Percentiles rank a stretch among this genome's conserved stretches.
Conservation (phyloP, 2,797 vertebrate species). For the Bradypodion pumilum region DNA sequence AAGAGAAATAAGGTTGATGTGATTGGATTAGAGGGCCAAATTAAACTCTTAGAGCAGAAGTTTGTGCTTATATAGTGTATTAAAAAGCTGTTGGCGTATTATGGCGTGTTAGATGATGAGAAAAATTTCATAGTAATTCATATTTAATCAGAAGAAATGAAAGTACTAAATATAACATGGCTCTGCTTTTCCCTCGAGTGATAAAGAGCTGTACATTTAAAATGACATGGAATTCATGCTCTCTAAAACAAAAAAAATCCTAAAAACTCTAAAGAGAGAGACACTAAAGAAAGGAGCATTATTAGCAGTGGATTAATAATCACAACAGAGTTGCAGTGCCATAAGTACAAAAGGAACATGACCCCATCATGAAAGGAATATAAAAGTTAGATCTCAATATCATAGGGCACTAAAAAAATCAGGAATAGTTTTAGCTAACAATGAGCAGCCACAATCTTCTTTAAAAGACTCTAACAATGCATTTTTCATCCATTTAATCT, state of each 20-base stretch:
- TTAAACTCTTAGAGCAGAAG: constrained; percentile 93
- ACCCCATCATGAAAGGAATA: constrained; percentile 50
- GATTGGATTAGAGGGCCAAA: constrained; percentile 96
- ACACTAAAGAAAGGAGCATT: constrained; percentile 60
- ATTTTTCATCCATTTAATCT: constrained; percentile 15
- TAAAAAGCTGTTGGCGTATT: constrained; percentile 94
- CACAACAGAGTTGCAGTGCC: constrained; percentile 59
- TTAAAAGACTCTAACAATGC: constrained; percentile 32
- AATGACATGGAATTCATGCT: constrained; percentile 87
- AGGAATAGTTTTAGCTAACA: constrained; percentile 2
- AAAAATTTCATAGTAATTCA: constrained; percentile 95
- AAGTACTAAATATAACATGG: constrained; percentile 94
- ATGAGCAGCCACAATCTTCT: background rate
- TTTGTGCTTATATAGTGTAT: constrained; percentile 93
- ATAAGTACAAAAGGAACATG: constrained; percentile 49
- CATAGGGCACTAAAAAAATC: constrained; percentile 43
- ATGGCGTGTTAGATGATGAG: constrained; percentile 92
- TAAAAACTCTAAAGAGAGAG: constrained; percentile 62
- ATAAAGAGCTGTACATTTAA: constrained; percentile 93
- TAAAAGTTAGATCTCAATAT: constrained; percentile 36
- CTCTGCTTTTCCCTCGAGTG: constrained; percentile 89
- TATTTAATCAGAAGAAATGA: constrained; percentile 96
- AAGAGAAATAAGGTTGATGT: constrained; percentile 97
- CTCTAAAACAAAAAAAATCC: constrained; percentile 76
- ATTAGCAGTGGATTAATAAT: constrained; percentile 53